phyloP scores from a whole-genome alignment of 2,888 invertebrate species.

The Sphecodes monilicornis region DNA sequence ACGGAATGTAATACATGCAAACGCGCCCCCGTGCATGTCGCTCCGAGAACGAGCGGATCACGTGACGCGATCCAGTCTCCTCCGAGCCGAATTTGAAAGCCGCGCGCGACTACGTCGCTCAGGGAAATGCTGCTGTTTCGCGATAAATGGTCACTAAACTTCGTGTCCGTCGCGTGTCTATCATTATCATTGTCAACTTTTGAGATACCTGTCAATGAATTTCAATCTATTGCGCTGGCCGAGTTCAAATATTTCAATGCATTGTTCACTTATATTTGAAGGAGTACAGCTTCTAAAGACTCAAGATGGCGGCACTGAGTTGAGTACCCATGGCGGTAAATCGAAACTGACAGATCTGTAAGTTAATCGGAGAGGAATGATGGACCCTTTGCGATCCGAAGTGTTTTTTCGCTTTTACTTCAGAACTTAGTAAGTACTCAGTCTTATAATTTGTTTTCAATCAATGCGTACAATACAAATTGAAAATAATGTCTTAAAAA shows the following conservation, averaged over 20 bases:
- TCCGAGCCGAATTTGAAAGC: slow-evolving; percentile 31
- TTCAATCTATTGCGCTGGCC: not conserved
- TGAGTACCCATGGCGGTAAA: slow-evolving; percentile 27
- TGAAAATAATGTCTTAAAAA: not conserved
- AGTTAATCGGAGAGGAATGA: not conserved
- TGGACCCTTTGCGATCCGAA: not conserved
- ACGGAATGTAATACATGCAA: slow-evolving; percentile 59
- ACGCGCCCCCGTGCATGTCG: slow-evolving; percentile 57
- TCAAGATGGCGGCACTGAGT: slow-evolving; percentile 50
- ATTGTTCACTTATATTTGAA: not conserved
- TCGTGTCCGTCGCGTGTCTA: not conserved
- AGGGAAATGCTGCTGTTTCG: not conserved
- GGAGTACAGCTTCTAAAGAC: not conserved
- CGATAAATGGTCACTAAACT: not conserved
- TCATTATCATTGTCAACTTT: too few relatives aligned
- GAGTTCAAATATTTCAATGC: not conserved
- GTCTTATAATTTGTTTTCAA: not conserved
- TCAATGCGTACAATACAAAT: not conserved
- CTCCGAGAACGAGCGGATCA: slow-evolving; percentile 59
- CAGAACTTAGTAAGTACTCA: not conserved
- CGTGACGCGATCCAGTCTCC: slow-evolving; percentile 57
- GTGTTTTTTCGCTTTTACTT: not conserved
- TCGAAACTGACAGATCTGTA: slow-evolving; percentile 1
- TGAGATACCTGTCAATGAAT: not conserved
- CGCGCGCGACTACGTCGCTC: slow-evolving; percentile 12